Evolutionary conservation across 2,888 invertebrate species (phyloP).

Genomic region (Patella caerulea): DNA sequence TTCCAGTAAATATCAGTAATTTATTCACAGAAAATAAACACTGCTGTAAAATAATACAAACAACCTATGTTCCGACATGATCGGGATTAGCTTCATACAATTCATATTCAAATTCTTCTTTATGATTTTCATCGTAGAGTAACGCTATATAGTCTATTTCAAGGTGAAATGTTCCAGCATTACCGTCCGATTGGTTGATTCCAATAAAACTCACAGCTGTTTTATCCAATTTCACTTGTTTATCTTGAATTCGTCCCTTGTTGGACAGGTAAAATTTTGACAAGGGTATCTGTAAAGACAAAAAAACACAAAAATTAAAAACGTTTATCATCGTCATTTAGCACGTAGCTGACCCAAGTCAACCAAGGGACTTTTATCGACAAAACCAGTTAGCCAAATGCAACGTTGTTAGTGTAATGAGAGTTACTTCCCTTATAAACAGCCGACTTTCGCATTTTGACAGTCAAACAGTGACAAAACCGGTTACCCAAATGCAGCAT

Average conservation of each 20-base stretch:
- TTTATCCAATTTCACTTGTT: slow-evolving; percentile 78
- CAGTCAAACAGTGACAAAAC: not conserved
- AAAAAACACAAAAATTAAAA: not conserved
- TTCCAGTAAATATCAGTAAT: no score
- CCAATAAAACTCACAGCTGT: slow-evolving; percentile 82
- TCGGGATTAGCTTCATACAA: slow-evolving; percentile 76
- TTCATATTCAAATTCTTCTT: slow-evolving; percentile 94
- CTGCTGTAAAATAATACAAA: no score
- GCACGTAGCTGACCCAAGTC: no score
- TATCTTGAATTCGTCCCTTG: slow-evolving; percentile 90
- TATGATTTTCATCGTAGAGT: slow-evolving; percentile 84
- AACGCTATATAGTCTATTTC: slow-evolving; percentile 95
- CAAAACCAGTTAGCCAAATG: no score
- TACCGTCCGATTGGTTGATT: slow-evolving; percentile 85
- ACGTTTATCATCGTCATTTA: not conserved
- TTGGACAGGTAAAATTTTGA: slow-evolving; percentile 89
- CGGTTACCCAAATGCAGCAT: no score
- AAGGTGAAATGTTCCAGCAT: slow-evolving; percentile 87
- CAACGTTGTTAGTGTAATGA: no score
- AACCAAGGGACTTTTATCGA: no score
- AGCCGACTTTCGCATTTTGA: no score
- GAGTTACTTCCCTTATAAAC: no score
- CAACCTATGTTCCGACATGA: slow-evolving; percentile 23
- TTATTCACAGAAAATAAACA: no score
- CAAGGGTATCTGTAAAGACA: slow-evolving; percentile 85